Evolutionary conservation across 2,888 invertebrate genomes (phyloP).

Genomic region (Dascillus cervinus): DNA sequence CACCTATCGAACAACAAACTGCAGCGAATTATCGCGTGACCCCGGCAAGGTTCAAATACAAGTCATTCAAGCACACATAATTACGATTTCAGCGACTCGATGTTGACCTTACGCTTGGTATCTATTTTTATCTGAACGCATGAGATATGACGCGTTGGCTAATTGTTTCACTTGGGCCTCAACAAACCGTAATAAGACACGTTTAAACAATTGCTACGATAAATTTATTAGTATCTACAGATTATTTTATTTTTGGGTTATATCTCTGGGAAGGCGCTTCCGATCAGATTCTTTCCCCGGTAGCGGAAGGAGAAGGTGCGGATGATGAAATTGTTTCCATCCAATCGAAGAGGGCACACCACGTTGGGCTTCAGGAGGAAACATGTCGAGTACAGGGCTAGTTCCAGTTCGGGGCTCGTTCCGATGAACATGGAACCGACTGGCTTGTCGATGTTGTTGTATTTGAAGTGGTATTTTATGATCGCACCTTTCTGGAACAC

Average conservation of each 20-base stretch:
- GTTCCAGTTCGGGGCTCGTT: conserved; percentile 84
- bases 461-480: conserved; percentile 63
- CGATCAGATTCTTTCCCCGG: conserved; percentile 69
- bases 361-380: conserved; percentile 68
- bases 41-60: too few species aligned
- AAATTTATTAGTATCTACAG: too few species aligned
- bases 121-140: too few species aligned
- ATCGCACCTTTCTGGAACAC: conserved; percentile 67
- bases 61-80: too few species aligned
- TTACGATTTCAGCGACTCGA: too few species aligned
- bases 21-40: too few species aligned
- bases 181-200: too few species aligned
- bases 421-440: conserved; percentile 74
- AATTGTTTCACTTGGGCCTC: too few species aligned
- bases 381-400: conserved; percentile 84
- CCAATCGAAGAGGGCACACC: conserved; percentile 66
- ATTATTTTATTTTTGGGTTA: conserved; percentile 36
- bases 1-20: too few species aligned
- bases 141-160: too few species aligned
- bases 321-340: conserved; percentile 63
- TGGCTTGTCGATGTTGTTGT: conserved; percentile 66
- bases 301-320: conserved; percentile 67
- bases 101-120: too few species aligned
- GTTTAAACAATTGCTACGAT: too few species aligned
- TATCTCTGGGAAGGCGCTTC: conserved; percentile 76